These are phyloP conservation scores for Ovis aries DNA, from an alignment of 2,113 vertebrate genomes.

Conservation along the genomic window DNA sequence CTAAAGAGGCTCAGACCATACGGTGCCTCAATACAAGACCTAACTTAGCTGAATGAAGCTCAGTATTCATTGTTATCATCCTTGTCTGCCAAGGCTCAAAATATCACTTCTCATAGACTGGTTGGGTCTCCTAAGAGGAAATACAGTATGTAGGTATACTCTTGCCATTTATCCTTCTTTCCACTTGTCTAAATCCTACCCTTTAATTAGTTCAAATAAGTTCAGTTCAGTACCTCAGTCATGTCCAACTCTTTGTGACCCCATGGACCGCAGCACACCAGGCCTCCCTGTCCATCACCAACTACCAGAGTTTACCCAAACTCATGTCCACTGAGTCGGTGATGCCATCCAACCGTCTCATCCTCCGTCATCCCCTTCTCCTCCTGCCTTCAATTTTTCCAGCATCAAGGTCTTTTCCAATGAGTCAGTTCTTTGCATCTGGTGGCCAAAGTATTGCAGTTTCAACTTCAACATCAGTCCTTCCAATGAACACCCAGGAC, in stretches of 20 bases:
- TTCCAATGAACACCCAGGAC: neutral
- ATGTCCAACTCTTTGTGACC: neutral
- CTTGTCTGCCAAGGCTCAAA: neutral
- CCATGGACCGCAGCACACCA: neutral
- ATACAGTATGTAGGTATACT: neutral
- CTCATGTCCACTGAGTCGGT: neutral
- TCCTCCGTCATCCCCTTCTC: neutral
- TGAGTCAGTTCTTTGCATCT: accelerated
- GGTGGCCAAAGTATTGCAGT: neutral
- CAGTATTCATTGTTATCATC: neutral
- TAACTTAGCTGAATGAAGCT: neutral
- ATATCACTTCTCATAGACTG: neutral
- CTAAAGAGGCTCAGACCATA: neutral
- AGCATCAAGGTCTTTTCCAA: neutral
- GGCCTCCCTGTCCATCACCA: neutral
- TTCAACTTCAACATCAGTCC: neutral
- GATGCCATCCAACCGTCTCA: neutral
- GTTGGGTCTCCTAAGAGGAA: neutral
- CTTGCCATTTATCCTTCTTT: neutral
- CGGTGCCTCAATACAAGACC: neutral
- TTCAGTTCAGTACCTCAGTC: neutral
- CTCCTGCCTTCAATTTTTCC: neutral
- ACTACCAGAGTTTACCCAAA: neutral
- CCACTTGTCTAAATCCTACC: neutral
- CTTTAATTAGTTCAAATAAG: neutral